Conservation (phyloP, 37 sponge, comb jelly and placozoan species). For the Hormiphora californensis region DNA sequence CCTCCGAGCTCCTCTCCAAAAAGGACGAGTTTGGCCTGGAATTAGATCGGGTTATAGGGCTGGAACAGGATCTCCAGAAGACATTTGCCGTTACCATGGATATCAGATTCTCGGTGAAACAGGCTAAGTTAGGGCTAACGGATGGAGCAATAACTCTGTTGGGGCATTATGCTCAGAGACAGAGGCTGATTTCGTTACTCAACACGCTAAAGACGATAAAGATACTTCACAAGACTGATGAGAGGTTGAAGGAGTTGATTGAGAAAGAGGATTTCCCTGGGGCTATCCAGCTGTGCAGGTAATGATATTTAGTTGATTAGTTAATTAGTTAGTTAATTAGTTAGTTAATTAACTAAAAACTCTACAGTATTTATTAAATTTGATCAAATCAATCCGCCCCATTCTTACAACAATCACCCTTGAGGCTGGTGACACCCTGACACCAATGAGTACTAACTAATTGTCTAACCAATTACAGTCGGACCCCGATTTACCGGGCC, state of each 20-base stretch:
- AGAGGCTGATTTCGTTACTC: conserved; percentile 16
- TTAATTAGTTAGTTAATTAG: no score
- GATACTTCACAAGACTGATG: conserved; percentile 48
- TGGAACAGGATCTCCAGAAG: conserved; percentile 47
- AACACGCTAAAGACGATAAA: conserved; percentile 54
- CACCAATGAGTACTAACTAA: no score
- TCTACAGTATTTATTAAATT: no score
- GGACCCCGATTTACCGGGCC: no score
- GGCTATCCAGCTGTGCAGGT: conserved; percentile 75
- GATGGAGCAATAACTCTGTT: conserved; percentile 45
- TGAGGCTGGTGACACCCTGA: no score
- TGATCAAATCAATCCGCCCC: no score
- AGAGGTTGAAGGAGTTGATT: conserved; percentile 13
- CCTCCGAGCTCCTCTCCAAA: conserved; percentile 4
- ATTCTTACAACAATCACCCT: no score
- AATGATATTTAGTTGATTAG: no score
- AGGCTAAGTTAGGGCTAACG: conserved; percentile 47
- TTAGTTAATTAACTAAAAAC: no score
- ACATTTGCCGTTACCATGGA: conserved; percentile 49
- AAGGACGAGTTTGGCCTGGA: conserved; percentile 16
- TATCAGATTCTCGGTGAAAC: conserved; percentile 41
- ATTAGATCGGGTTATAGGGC: conserved; percentile 32
- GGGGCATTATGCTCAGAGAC: conserved; percentile 29
- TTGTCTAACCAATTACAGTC: no score
- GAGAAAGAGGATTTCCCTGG: conserved; percentile 75